Percentiles rank a stretch among this genome's conserved stretches.
These are phyloP conservation scores for Trichoplusia ni DNA, from an alignment of 1,140 invertebrate genomes.

Conservation along the genomic window DNA sequence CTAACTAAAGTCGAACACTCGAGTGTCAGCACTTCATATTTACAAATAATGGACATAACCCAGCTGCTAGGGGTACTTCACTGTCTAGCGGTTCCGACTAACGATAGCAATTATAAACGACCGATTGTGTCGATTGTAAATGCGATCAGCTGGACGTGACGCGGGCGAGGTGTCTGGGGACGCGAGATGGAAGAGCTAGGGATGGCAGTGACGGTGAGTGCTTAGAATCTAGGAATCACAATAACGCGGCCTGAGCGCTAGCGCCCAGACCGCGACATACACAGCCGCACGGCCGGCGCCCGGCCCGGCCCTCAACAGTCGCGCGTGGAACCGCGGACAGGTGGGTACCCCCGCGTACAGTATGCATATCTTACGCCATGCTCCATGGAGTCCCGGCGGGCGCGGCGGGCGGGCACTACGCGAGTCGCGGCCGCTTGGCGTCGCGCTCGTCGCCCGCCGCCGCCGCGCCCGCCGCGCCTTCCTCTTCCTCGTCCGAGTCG, in stretches of 20 bases:
- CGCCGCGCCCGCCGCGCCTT: conserved; percentile 84
- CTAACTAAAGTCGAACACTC: conserved; percentile 45
- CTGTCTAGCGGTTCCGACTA: conserved; percentile 34
- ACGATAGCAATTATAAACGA: conserved; percentile 15
- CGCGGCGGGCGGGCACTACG: conserved; percentile 60
- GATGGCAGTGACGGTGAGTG: conserved; percentile 23
- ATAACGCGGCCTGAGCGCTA: background rate
- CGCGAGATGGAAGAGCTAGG: conserved; percentile 6
- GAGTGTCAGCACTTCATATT: conserved; percentile 49
- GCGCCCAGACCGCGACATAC: background rate
- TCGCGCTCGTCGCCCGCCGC: conserved; percentile 57
- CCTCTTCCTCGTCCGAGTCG: conserved; percentile 96
- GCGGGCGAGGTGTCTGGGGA: background rate
- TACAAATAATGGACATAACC: conserved; percentile 58
- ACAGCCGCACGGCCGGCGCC: background rate
- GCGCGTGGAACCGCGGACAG: conserved; percentile 7
- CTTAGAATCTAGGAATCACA: conserved; percentile 30
- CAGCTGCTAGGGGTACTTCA: conserved; percentile 36
- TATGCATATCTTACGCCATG: conserved; percentile 11
- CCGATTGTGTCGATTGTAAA: conserved; percentile 20
- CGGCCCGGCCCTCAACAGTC: no score
- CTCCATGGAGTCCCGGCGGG: conserved; percentile 26
- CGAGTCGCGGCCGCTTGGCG: conserved; percentile 73
- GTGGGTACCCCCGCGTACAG: conserved; percentile 4
- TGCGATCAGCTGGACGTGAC: conserved; percentile 10